Evolutionary conservation across 2,797 vertebrate genomes (phyloP).

Genomic region (Ceryle rudis): DNA sequence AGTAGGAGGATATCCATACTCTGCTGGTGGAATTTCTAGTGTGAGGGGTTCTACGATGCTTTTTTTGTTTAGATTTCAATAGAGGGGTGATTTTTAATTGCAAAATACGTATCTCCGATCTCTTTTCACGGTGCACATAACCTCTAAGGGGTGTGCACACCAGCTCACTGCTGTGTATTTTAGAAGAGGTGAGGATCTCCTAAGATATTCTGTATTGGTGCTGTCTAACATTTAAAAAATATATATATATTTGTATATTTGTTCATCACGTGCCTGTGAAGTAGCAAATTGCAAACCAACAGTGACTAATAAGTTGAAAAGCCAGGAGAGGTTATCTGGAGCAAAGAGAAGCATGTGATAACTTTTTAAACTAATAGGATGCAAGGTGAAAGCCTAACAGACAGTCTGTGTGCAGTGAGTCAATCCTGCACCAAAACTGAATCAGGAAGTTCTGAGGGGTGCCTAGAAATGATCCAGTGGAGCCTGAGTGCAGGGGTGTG

Average conservation of each 20-base stretch:
- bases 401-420: background rate
- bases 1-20: background rate
- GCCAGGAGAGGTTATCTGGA: background rate
- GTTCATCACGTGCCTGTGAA: background rate
- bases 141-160: background rate
- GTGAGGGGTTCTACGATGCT: background rate
- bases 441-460: background rate
- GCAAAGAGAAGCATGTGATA: background rate
- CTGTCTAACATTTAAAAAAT: background rate
- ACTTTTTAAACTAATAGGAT: background rate
- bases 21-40: background rate
- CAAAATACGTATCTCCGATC: background rate
- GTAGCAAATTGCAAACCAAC: background rate
- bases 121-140: background rate
- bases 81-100: background rate
- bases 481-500: background rate
- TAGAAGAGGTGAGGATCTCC: background rate
- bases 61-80: background rate
- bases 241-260: background rate
- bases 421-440: background rate
- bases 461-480: background rate
- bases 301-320: background rate
- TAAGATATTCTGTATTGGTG: background rate
- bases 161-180: background rate
- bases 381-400: background rate